Base-by-base conservation (phyloP, 2,888 invertebrate genomes). In the Chymomyza procnemis region DNA sequence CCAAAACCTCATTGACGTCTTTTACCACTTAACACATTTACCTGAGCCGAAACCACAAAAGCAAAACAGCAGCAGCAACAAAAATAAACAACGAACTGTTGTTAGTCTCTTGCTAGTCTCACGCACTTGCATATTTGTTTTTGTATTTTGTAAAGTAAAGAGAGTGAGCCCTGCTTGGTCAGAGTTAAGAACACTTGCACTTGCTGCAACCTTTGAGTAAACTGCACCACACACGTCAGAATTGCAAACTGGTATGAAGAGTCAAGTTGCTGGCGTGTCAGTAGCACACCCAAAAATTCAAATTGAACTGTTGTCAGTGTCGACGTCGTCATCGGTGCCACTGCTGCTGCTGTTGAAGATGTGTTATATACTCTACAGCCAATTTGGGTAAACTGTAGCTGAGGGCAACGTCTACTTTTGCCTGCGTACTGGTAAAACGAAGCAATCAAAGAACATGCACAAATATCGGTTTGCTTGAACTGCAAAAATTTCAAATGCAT, bases 261-360 rank as follows among this genome's bases (percentile, higher is more conserved):
- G 21, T 19, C 18, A 19, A 21, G 54, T 21, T 12, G 21, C 19
- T 21, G 21, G 12, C 4, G 22, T 56, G 34, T 56, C 56, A 16
- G 34, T 12, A 56, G 56, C 26, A 30, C 2, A 8, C n/a, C 56
- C 56, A 34, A 56, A 50, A 26, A 55, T 62, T 62, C 21, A 62
- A 62, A 62, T 62, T 54, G 55, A 62, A 34, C 21, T 46, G 21
- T 47, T 21, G 34, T n/a, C 34, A 34, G 9, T 2, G 18, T 5
- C 16, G 14, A 4, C 46, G 34, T n/a, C 34, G 41, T n/a, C 48
- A 9, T 8, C 3, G 48, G 3, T 6, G 18, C 16, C 48, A 1
- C 48, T 12, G 16, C 48, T 3, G 16, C 1, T 18, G 48, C 18
- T 50, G 48, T 18, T 48, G 12, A n/a, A 14, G 50, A 50, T 18